Evolutionary conservation across 2,113 vertebrate genomes (phyloP).

Genomic region (Penelope pileata): DNA sequence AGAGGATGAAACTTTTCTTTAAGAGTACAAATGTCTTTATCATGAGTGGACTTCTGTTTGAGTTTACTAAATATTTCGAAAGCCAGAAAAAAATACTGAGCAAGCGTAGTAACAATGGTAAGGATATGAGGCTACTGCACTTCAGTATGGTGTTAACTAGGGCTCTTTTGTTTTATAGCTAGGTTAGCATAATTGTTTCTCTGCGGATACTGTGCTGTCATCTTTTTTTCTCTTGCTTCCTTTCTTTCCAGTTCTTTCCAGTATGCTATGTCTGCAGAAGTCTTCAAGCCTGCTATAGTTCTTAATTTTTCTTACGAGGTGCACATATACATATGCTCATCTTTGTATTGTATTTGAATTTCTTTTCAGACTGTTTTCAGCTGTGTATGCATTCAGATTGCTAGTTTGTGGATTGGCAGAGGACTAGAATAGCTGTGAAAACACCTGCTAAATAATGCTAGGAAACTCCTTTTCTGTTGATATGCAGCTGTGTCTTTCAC

Average conservation of each 20-base stretch:
- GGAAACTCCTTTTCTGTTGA: slow-evolving; percentile 22
- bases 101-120: slow-evolving; percentile 69
- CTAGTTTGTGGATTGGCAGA: slow-evolving; percentile 17
- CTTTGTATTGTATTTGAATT: background rate
- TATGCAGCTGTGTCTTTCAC: background rate
- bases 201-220: background rate
- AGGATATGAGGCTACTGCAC: background rate
- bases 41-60: slow-evolving; percentile 64
- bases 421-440: slow-evolving; percentile 31
- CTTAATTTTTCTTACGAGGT: background rate
- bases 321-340: background rate
- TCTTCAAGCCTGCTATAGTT: background rate
- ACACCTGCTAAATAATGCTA: slow-evolving; percentile 52
- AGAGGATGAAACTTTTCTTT: background rate
- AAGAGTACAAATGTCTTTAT: slow-evolving; percentile 60
- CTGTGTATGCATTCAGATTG: slow-evolving; percentile 18
- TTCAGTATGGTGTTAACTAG: background rate
- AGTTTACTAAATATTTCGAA: slow-evolving; percentile 84
- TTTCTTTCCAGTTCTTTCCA: background rate
- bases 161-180: background rate
- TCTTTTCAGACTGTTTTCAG: slow-evolving; percentile 18
- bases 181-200: background rate
- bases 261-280: background rate
- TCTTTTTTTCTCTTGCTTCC: background rate
- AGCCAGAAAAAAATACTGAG: slow-evolving; percentile 79